Evolutionary conservation across 2,888 invertebrate genomes (phyloP), one percentile per base, ranked within the genome.

Genomic region (Orchesella flavescens): DNA sequence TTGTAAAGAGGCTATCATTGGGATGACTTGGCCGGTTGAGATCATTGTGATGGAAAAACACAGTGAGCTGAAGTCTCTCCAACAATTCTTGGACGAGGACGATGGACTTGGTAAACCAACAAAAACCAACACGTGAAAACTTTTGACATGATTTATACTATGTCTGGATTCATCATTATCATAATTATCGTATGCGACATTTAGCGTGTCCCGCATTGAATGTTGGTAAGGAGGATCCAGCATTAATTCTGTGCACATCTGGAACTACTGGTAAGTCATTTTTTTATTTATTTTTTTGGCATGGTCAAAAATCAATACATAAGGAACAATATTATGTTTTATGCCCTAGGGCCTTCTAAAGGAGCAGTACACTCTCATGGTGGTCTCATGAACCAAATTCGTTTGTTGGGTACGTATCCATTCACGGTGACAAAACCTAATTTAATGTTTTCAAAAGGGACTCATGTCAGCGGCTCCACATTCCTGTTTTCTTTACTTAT

Each of bases 211-310:
- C 61, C 2, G 17, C 34, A 4, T 19, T 83, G n/a, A 34, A 77
- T 24, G 49, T 73, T 19, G 68, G 72, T 13, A 43, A 85, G 59
- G 82, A 85, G 61, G 88, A 88, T 63, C 84, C 86, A 15, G 61
- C 84, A 7, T 34, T 88, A n/a, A 82, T 88, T n/a, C 65, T 88
- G 1, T 85, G 85, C 44, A 88, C 88, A 1, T 80, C 84, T 55
- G 88, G 88, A 15, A 88, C 88, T 0, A 85, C 86, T 5, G 86
- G 86, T 17, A 34, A n/a, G n/a, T n/a, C 5, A 65, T 13, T 7
- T 21, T 65, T 24, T 23, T 7, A 65, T 5, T 9, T 12, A 65
- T 59, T n/a, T 12, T 34, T 10, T 46, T 10, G 13, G 9, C 13
- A 46, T 10, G n/a, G n/a, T n/a, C n/a, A n/a, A n/a, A n/a, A n/a